phyloP scores from a whole-genome alignment of 2,888 invertebrate genomes.

The Eristalis intricaria region DNA sequence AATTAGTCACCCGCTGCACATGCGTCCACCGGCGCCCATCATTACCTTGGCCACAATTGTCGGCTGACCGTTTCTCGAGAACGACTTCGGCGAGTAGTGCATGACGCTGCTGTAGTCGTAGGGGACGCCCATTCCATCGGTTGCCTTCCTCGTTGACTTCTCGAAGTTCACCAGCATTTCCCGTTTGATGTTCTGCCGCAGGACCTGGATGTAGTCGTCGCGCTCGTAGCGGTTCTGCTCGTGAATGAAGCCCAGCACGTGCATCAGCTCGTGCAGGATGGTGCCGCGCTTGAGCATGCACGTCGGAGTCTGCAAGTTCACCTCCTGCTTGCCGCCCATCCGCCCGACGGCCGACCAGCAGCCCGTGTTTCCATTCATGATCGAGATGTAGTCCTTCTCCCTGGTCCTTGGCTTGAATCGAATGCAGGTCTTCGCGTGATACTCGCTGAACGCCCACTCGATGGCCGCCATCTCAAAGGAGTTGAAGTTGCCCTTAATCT shows the following conservation, averaged over 20 bases:
- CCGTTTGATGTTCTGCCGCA: conserved; percentile 85
- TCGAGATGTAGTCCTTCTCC: conserved; percentile 86
- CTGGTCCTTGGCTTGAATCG: conserved; percentile 85
- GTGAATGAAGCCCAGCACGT: conserved; percentile 89
- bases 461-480: conserved; percentile 84
- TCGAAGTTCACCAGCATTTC: conserved; percentile 87
- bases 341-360: conserved; percentile 91
- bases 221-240: conserved; percentile 90
- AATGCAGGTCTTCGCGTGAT: conserved; percentile 87
- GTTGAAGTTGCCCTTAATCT: conserved; percentile 85
- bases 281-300: conserved; percentile 88
- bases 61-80: conserved; percentile 86
- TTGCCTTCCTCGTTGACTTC: conserved; percentile 83
- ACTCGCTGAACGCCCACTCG: conserved; percentile 87
- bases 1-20: not conserved
- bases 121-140: conserved; percentile 85
- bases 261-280: conserved; percentile 89
- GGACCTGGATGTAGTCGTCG: conserved; percentile 85
- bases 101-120: conserved; percentile 92
- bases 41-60: conserved; percentile 84
- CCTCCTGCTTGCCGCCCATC: conserved; percentile 84
- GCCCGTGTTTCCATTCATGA: conserved; percentile 86
- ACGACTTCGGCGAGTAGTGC: conserved; percentile 90
- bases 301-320: conserved; percentile 88
- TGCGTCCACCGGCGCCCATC: too few relatives aligned